These are phyloP conservation scores for Andrena dorsata DNA, from an alignment of 2,888 invertebrate genomes.

Conservation along the genomic window DNA sequence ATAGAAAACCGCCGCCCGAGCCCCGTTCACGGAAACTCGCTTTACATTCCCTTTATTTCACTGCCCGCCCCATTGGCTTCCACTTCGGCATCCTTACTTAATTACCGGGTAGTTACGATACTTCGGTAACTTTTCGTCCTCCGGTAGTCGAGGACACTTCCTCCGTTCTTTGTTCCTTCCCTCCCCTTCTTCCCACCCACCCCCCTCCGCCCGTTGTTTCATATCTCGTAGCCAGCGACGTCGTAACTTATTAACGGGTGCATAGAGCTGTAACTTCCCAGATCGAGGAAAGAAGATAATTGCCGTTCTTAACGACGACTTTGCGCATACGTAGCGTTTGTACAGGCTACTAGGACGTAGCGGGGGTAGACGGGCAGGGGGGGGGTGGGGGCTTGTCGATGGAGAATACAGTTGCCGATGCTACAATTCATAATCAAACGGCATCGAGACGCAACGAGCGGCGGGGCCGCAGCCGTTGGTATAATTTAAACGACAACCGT, in stretches of 20 bases:
- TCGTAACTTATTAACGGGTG: conserved; percentile 61
- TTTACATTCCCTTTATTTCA: conserved; percentile 80
- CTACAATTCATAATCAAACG: conserved; percentile 57
- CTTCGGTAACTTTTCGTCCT: conserved; percentile 64
- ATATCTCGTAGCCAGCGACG: conserved; percentile 42
- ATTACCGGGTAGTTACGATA: conserved; percentile 74
- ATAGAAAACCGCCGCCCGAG: conserved; percentile 75
- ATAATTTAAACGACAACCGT: conserved; percentile 58
- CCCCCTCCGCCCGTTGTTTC: neutral
- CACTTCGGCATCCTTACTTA: conserved; percentile 72
- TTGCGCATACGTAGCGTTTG: conserved; percentile 2
- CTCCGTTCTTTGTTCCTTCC: conserved; percentile 20
- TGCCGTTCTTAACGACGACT: conserved; percentile 41
- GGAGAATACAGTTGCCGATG: conserved; percentile 14
- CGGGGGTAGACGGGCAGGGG: neutral
- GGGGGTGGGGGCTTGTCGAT: neutral
- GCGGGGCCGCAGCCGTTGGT: conserved; percentile 45
- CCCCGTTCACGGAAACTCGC: conserved; percentile 59
- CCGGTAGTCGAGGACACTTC: conserved; percentile 56
- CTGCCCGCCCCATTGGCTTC: conserved; percentile 74
- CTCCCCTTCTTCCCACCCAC: conserved; percentile 6
- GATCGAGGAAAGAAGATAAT: conserved; percentile 58
- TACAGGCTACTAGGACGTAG: neutral
- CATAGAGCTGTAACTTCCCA: conserved; percentile 41
- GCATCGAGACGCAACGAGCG: conserved; percentile 52